These are phyloP conservation scores for Mormyrus lacerda DNA, from an alignment of 2,113 vertebrate genomes.

Conservation along the genomic window DNA sequence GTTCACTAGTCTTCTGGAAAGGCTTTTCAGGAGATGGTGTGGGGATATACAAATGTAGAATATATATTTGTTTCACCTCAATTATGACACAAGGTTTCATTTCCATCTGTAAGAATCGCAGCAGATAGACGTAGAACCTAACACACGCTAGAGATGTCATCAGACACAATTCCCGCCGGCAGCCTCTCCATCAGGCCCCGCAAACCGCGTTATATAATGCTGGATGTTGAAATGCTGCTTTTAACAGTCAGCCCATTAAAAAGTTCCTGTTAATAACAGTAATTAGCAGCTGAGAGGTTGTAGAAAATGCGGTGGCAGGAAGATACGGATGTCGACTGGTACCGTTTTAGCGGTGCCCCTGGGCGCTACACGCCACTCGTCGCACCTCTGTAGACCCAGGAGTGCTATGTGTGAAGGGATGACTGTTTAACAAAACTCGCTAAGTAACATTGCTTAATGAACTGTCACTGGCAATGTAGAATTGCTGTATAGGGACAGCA, in stretches of 20 bases:
- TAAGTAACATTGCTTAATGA: neutral
- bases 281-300: neutral
- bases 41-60: no score
- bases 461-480: neutral
- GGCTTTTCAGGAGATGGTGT: neutral
- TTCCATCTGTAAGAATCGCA: neutral
- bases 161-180: constrained; percentile 1
- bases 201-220: neutral
- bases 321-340: neutral
- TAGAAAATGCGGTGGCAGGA: neutral
- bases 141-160: neutral
- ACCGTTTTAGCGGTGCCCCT: neutral
- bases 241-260: constrained; percentile 16
- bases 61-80: neutral
- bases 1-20: neutral
- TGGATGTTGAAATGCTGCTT: neutral
- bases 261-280: constrained; percentile 4
- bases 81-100: neutral
- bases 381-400: neutral
- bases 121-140: neutral
- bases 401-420: neutral
- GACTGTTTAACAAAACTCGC: neutral
- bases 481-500: neutral
- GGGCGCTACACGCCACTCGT: neutral
- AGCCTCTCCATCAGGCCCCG: constrained; percentile 18